Conservation (phyloP, 2,888 invertebrate genomes). For the Drosophila subquinaria region DNA sequence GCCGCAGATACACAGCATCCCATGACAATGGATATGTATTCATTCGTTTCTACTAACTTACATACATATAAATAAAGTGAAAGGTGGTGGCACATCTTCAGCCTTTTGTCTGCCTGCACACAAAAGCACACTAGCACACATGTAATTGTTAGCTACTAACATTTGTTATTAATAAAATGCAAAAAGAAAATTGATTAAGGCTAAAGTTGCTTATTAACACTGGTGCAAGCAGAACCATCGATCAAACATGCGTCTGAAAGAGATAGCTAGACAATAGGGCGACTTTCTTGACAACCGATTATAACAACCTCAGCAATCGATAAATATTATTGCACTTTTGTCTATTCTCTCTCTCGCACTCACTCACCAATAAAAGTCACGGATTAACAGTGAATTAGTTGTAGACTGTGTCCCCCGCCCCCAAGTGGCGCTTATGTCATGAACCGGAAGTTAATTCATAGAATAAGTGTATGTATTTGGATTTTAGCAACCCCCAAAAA, state of each 20-base stretch:
- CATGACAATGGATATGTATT: constrained; percentile 60
- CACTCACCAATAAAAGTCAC: background rate
- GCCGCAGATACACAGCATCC: constrained; percentile 50
- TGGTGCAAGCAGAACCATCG: constrained; percentile 7
- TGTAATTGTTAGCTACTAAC: constrained; percentile 49
- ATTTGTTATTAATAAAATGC: constrained; percentile 34
- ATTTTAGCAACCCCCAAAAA: constrained; percentile 47
- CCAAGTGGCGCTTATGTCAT: constrained; percentile 44
- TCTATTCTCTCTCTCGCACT: constrained; percentile 9
- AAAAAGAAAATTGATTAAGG: constrained; percentile 3
- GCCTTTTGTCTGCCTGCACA: constrained; percentile 53
- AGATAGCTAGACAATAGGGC: constrained; percentile 15
- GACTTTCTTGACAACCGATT: constrained; percentile 27
- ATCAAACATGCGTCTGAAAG: constrained; percentile 29
- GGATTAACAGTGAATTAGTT: constrained; percentile 9
- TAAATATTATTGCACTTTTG: constrained; percentile 41
- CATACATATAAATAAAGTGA: constrained; percentile 65
- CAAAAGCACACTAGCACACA: constrained; percentile 24
- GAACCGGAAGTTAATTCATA: constrained; percentile 54
- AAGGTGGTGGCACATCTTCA: constrained; percentile 73
- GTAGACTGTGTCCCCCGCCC: background rate
- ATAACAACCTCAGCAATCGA: constrained; percentile 38
- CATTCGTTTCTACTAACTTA: constrained; percentile 51
- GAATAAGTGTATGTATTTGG: constrained; percentile 15
- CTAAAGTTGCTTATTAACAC: constrained; percentile 8